Evolutionary conservation across 2,888 invertebrate genomes (phyloP).

Genomic region (Drosophila algonquin): DNA sequence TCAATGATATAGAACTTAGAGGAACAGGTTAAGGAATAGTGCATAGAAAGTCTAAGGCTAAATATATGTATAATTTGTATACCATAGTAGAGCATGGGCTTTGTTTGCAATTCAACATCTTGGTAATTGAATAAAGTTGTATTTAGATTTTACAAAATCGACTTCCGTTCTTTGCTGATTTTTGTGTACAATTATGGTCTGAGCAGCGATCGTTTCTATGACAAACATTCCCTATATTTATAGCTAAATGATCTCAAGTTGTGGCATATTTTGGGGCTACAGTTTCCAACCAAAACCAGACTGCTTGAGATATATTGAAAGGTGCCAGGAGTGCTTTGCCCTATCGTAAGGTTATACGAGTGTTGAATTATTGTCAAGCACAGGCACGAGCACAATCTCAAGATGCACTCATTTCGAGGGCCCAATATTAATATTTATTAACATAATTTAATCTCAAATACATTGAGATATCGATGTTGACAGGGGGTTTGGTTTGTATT

Average conservation of each 20-base stretch:
- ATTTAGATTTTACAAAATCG: too few relatives aligned
- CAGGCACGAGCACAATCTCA: conserved; percentile 5
- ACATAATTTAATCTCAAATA: conserved; percentile 24
- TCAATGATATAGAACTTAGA: too few relatives aligned
- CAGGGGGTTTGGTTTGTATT: background rate
- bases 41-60: background rate
- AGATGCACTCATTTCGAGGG: conserved; percentile 19
- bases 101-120: too few relatives aligned
- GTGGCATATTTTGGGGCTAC: background rate
- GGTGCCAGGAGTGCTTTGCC: background rate
- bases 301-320: background rate
- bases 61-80: background rate
- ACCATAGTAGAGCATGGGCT: too few relatives aligned
- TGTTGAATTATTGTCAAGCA: background rate
- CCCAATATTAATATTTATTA: conserved; percentile 50
- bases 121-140: too few relatives aligned
- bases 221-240: too few relatives aligned
- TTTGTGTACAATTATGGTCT: too few relatives aligned
- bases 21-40: background rate
- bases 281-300: background rate
- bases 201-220: too few relatives aligned
- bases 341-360: background rate
- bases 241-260: too few relatives aligned
- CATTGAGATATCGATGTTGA: conserved; percentile 2
- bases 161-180: background rate